Percentiles rank a stretch among this genome's conserved stretches.
Conservation (phyloP, 2,888 invertebrate species). For the Alentia gelatinosa region DNA sequence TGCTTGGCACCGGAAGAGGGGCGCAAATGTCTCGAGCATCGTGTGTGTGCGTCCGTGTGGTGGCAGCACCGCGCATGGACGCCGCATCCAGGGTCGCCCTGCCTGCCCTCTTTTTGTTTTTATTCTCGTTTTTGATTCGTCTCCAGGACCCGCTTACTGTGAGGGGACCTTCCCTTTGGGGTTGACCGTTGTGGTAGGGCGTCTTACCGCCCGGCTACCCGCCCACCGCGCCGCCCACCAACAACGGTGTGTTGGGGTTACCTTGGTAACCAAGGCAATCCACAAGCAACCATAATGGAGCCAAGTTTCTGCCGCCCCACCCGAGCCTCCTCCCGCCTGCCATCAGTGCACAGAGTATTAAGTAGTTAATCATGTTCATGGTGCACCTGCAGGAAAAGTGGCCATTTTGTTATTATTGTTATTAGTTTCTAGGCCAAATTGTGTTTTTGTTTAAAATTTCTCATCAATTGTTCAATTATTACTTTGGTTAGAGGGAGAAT, state of each 20-base stretch:
- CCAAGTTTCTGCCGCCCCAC: neutral
- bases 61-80: neutral
- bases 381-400: neutral
- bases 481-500: no score
- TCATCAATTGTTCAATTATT: no score
- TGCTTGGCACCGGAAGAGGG: no score
- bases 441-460: no score
- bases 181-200: conserved; percentile 35
- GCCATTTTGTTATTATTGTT: neutral
- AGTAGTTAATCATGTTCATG: neutral
- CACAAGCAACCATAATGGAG: neutral
- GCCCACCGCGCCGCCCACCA: neutral
- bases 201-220: neutral
- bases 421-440: no score
- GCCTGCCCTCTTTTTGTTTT: neutral
- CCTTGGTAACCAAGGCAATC: conserved; percentile 33
- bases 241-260: conserved; percentile 7
- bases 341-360: neutral
- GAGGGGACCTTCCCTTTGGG: neutral
- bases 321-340: neutral
- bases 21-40: no score
- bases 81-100: conserved; percentile 12
- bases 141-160: neutral
- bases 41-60: neutral
- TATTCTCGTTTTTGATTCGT: neutral